Conservation (phyloP, 2,888 invertebrate species). For the Cremastinae sp. region DNA sequence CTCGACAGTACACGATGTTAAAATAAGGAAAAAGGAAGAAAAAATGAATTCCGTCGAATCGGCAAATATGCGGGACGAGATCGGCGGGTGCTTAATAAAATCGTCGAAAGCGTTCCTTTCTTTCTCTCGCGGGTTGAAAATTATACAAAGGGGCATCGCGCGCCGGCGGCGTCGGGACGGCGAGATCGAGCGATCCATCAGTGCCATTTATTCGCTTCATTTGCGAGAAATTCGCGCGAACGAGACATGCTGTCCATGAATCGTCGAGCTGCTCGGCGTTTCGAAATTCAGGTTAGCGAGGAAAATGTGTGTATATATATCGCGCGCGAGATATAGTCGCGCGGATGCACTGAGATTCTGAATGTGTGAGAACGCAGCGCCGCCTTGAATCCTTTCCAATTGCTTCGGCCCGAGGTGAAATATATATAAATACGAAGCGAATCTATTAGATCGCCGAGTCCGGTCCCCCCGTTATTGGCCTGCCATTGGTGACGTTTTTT, state of each 20-base stretch:
- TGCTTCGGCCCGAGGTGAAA: conserved; percentile 2
- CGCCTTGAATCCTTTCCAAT: conserved; percentile 3
- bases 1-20: background rate
- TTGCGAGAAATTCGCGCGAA: conserved; percentile 25
- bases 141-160: background rate
- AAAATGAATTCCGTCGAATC: no score
- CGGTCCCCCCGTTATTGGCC: conserved; percentile 7
- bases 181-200: conserved; percentile 11
- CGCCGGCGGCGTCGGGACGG: no score
- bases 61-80: background rate
- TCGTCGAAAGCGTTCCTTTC: background rate
- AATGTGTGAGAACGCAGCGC: background rate
- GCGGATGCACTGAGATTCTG: conserved; percentile 15
- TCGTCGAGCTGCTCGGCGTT: conserved; percentile 19
- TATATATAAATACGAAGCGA: conserved; percentile 12
- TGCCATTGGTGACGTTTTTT: conserved; percentile 33
- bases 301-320: conserved; percentile 14
- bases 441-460: conserved; percentile 21
- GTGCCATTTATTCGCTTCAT: conserved; percentile 20
- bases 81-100: background rate
- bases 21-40: no score
- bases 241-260: conserved; percentile 12
- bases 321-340: background rate
- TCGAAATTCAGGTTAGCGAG: conserved; percentile 43
- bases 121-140: background rate